Conservation (phyloP, 2,888 invertebrate genomes). For the Spisula solida region DNA sequence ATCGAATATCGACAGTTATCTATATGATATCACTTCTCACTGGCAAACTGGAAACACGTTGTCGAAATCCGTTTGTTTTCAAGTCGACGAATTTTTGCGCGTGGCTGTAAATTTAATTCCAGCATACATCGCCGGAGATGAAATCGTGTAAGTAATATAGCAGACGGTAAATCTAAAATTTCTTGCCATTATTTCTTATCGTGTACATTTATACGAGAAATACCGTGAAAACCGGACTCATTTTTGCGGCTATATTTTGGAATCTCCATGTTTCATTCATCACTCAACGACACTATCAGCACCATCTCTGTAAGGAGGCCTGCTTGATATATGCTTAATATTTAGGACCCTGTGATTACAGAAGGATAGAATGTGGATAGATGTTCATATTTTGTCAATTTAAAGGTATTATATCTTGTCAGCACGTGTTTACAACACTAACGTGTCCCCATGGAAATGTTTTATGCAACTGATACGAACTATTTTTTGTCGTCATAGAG, state of each 20-base stretch:
- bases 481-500: slow-evolving; percentile 8
- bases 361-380: neutral
- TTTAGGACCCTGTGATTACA: slow-evolving; percentile 22
- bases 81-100: slow-evolving; percentile 5
- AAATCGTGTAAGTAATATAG: slow-evolving; percentile 55
- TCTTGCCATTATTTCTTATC: slow-evolving; percentile 60
- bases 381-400: slow-evolving; percentile 6
- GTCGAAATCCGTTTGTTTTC: neutral
- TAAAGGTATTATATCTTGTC: slow-evolving; percentile 6
- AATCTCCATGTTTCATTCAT: slow-evolving; percentile 60
- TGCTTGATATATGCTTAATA: slow-evolving; percentile 9
- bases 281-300: slow-evolving; percentile 64
- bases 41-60: neutral
- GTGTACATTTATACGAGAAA: slow-evolving; percentile 56
- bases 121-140: slow-evolving; percentile 27
- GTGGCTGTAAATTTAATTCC: slow-evolving; percentile 26
- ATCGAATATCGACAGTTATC: neutral
- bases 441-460: neutral
- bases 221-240: slow-evolving; percentile 58
- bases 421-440: slow-evolving; percentile 5
- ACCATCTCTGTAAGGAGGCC: slow-evolving; percentile 55
- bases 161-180: slow-evolving; percentile 53
- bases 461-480: slow-evolving; percentile 13
- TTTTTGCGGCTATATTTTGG: slow-evolving; percentile 57
- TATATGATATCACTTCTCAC: neutral